Conservation (phyloP, 2,888 invertebrate species). For the Campoplex nolae region DNA sequence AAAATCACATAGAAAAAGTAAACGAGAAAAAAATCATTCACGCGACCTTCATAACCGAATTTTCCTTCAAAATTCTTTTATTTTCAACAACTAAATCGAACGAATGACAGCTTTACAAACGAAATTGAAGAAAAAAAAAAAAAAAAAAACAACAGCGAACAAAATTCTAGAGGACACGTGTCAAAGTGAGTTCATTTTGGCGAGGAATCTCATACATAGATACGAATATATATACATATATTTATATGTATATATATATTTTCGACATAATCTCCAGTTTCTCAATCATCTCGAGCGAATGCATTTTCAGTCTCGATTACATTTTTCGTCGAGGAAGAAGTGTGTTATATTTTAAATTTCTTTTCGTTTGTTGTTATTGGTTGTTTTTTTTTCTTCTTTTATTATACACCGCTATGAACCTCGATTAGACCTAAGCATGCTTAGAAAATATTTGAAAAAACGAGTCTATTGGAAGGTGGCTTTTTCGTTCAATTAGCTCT, state of each 20-base stretch:
- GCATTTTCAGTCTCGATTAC: constrained; percentile 10
- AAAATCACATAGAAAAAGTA: neutral
- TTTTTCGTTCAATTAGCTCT: constrained; percentile 71
- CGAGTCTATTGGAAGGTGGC: constrained; percentile 82
- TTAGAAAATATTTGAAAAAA: constrained; percentile 84
- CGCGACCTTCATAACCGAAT: neutral
- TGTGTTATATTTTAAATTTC: constrained; percentile 9
- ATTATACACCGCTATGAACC: constrained; percentile 76
- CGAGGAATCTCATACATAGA: constrained; percentile 1
- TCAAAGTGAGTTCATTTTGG: constrained; percentile 10
- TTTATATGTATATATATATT: no score
- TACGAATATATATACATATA: neutral
- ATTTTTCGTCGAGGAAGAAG: constrained; percentile 18
- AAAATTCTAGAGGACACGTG: neutral
- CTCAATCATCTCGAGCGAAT: constrained; percentile 20
- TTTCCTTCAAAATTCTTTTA: neutral
- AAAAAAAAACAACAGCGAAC: neutral
- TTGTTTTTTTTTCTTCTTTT: constrained; percentile 45
- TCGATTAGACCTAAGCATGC: constrained; percentile 80
- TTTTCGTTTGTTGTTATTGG: constrained; percentile 53
- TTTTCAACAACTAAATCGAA: neutral
- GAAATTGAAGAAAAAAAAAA: neutral
- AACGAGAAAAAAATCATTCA: neutral
- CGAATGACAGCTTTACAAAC: neutral
- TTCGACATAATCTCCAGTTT: constrained; percentile 22